phyloP scores from a whole-genome alignment of 2,888 invertebrate species.

The Agonopterix arenella region DNA sequence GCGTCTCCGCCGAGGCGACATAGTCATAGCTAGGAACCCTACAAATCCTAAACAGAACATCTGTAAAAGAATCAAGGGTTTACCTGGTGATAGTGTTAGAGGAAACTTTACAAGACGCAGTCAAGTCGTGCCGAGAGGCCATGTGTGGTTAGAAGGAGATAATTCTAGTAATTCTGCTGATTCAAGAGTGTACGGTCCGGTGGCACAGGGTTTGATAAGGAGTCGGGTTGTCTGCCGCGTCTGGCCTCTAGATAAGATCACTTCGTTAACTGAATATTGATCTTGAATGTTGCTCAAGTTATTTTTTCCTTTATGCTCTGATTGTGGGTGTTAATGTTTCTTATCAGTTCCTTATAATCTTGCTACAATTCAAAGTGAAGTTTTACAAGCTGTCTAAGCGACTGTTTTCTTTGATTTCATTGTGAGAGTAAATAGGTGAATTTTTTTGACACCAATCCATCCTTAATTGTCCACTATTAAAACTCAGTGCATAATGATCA shows the following conservation, averaged over 20 bases:
- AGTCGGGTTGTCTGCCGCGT: conserved; percentile 89
- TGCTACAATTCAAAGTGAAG: too few species aligned
- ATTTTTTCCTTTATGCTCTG: neutral
- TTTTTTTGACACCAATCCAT: too few species aligned
- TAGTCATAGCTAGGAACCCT: conserved; percentile 90
- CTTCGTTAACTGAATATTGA: conserved; percentile 45
- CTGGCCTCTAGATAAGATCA: conserved; percentile 81
- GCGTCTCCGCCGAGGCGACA: conserved; percentile 84
- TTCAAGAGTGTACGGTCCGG: conserved; percentile 91
- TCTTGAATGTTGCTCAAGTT: neutral
- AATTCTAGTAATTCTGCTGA: conserved; percentile 90
- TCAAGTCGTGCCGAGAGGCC: conserved; percentile 85
- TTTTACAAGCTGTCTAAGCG: too few species aligned
- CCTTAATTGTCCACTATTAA: too few species aligned
- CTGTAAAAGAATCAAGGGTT: conserved; percentile 88
- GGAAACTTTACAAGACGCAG: conserved; percentile 49
- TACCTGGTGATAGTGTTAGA: conserved; percentile 85
- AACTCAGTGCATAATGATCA: too few species aligned
- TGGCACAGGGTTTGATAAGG: conserved; percentile 89
- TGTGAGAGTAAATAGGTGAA: too few species aligned
- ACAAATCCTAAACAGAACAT: conserved; percentile 87
- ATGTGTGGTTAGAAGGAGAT: conserved; percentile 96
- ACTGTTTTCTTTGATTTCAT: too few species aligned
- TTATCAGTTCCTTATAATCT: too few species aligned
- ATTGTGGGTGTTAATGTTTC: too few species aligned